Percentiles rank a stretch among this genome's conserved stretches.
Evolutionary conservation across 2,797 vertebrate species (phyloP).

Genomic region (Scleropages formosus): DNA sequence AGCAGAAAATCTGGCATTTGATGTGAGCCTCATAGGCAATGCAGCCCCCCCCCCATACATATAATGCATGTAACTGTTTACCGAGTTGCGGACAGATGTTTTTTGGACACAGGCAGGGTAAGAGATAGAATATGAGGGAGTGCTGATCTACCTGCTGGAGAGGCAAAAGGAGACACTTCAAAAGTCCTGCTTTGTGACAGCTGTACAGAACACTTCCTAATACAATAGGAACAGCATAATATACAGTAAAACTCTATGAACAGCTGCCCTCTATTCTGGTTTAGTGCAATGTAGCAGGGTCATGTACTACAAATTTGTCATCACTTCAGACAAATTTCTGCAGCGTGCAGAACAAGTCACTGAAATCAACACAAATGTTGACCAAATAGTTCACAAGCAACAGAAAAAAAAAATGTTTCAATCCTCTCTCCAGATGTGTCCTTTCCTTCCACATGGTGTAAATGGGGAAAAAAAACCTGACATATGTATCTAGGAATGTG

Average conservation of each 20-base stretch:
- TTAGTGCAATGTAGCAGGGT: no score
- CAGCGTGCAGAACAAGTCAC: background rate
- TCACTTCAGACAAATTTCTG: background rate
- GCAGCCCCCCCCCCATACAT: background rate
- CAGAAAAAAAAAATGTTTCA: no score
- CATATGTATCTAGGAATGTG: background rate
- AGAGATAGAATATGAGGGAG: background rate
- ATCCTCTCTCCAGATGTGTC: no score
- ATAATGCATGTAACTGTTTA: background rate
- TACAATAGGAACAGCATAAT: background rate
- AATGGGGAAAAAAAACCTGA: no score
- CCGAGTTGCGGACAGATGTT: constrained; percentile 13
- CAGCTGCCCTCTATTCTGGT: background rate
- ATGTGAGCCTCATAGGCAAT: no score
- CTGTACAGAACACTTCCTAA: background rate
- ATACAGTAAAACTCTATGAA: background rate
- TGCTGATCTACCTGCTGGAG: background rate
- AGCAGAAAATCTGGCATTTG: no score
- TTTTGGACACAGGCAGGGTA: background rate
- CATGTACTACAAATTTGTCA: background rate
- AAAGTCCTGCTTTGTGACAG: background rate
- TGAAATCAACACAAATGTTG: no score
- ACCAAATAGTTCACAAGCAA: no score
- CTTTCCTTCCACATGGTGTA: no score
- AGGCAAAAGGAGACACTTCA: background rate